Conservation (phyloP, 2,113 vertebrate species). For the Furnarius figulus region DNA sequence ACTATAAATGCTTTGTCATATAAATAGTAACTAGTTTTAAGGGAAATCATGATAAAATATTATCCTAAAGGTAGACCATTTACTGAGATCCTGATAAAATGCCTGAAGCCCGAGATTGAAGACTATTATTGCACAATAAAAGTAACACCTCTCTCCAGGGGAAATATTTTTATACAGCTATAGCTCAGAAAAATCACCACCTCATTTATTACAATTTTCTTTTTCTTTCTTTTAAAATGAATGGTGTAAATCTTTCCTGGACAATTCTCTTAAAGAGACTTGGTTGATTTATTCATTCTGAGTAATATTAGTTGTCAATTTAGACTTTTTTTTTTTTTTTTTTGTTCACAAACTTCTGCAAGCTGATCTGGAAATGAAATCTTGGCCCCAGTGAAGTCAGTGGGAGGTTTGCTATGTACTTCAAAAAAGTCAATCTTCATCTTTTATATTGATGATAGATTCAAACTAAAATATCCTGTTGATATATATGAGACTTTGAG, state of each 20-base stretch:
- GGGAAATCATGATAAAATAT: conserved; percentile 53
- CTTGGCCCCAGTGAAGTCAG: background rate
- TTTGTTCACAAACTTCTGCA: background rate
- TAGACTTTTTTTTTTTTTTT: background rate
- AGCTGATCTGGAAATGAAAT: background rate
- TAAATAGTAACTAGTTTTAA: conserved; percentile 61
- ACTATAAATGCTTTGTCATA: conserved; percentile 25
- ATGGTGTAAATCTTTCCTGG: conserved; percentile 7
- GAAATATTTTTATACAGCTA: conserved; percentile 41
- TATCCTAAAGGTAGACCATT: conserved; percentile 37
- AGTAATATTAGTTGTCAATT: conserved; percentile 18
- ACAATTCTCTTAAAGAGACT: background rate
- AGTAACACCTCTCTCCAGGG: conserved; percentile 44
- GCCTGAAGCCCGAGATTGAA: conserved; percentile 25
- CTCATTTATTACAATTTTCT: conserved; percentile 40
- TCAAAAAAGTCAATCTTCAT: background rate
- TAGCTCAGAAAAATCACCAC: conserved; percentile 28
- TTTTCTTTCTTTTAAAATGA: conserved; percentile 27
- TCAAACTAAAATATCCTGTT: background rate
- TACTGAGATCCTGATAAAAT: conserved; percentile 39
- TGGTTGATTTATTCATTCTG: conserved; percentile 38
- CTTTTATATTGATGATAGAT: background rate
- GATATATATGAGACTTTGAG: background rate
- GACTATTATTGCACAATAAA: conserved; percentile 40
- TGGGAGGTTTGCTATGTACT: background rate